Evolutionary conservation across 2,113 vertebrate species (phyloP).

Genomic region (Anas platyrhynchos): DNA sequence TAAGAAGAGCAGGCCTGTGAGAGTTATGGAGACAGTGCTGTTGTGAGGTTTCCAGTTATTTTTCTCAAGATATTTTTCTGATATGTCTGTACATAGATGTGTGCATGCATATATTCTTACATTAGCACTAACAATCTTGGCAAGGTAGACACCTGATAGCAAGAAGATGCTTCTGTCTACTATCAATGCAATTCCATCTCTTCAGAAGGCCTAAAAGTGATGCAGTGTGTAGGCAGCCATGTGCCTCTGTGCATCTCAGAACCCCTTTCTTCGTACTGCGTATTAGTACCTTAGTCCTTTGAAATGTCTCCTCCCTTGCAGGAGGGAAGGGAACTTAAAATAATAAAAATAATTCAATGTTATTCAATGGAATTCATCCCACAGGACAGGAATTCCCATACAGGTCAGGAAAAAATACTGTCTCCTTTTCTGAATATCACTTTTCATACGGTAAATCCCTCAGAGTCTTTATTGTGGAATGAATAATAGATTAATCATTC

Average conservation of each 20-base stretch:
- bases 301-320: background rate
- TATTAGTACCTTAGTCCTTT: background rate
- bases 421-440: conserved; percentile 37
- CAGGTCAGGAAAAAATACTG: conserved; percentile 5
- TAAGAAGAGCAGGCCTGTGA: background rate
- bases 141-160: background rate
- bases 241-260: background rate
- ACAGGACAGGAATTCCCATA: conserved; percentile 37
- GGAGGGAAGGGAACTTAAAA: background rate
- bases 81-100: too few species aligned
- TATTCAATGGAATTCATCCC: conserved; percentile 51
- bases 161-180: background rate
- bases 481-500: conserved; percentile 73
- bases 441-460: conserved; percentile 59
- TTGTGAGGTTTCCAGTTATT: background rate
- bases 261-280: background rate
- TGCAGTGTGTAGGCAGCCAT: background rate
- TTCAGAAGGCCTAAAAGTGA: background rate
- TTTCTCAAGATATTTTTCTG: background rate
- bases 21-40: background rate
- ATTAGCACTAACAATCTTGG: background rate
- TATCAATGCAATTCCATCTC: background rate
- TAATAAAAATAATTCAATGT: background rate
- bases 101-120: background rate
- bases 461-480: conserved; percentile 58